A percentile compares a stretch with the other conserved stretches of the same genome.
These are phyloP conservation scores for Falco peregrinus DNA, from an alignment of 2,797 vertebrate species.

Conservation along the genomic window DNA sequence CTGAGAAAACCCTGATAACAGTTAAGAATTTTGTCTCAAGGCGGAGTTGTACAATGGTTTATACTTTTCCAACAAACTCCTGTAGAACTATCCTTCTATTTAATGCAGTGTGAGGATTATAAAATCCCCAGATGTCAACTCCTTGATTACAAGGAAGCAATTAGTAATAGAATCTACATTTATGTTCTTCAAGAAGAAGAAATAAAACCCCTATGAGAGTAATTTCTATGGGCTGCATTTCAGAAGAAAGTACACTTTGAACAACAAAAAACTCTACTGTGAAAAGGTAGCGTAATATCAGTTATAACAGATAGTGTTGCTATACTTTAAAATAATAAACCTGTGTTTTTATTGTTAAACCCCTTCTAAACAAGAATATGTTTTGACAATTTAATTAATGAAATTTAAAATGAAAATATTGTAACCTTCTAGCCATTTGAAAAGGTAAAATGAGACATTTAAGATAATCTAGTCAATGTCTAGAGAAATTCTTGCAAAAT, in stretches of 20 bases:
- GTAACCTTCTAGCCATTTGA: neutral
- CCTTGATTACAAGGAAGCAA: conserved; percentile 62
- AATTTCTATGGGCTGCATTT: conserved; percentile 23
- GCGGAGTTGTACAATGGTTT: neutral
- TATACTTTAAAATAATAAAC: neutral
- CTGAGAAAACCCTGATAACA: conserved; percentile 1
- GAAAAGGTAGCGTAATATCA: neutral
- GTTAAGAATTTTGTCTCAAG: conserved; percentile 4
- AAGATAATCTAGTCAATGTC: neutral
- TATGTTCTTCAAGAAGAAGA: conserved; percentile 37
- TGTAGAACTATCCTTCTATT: conserved; percentile 1
- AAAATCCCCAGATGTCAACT: conserved; percentile 26
- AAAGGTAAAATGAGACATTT: neutral
- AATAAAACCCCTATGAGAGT: conserved; percentile 37
- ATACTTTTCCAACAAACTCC: neutral
- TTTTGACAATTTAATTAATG: neutral
- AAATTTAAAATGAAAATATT: neutral
- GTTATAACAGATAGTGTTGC: neutral
- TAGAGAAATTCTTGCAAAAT: neutral
- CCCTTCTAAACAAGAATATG: neutral
- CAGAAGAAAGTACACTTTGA: neutral
- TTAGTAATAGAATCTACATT: conserved; percentile 61
- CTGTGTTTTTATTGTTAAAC: neutral
- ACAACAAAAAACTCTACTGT: neutral
- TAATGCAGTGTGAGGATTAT: conserved; percentile 1